phyloP scores from a whole-genome alignment of 2,888 invertebrate genomes.

The Cheilosia soror region DNA sequence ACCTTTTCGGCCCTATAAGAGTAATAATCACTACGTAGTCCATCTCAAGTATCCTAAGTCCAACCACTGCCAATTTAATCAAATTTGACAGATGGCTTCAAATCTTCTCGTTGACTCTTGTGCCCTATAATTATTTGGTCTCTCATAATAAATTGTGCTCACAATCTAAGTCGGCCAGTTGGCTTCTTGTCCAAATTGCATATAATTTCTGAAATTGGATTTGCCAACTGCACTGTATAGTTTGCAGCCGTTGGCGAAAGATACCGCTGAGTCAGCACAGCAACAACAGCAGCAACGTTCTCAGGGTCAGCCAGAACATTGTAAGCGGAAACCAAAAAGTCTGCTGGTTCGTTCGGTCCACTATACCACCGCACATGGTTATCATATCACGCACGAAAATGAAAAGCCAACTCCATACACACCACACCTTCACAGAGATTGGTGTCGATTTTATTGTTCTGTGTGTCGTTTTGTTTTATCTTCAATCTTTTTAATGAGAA shows the following conservation, averaged over 20 bases:
- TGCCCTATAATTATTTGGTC: conserved; percentile 19
- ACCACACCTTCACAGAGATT: background rate
- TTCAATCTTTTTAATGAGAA: conserved; percentile 24
- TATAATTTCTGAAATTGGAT: conserved; percentile 35
- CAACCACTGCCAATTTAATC: background rate
- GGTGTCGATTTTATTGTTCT: conserved; percentile 39
- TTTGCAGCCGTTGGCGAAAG: conserved; percentile 25
- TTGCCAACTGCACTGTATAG: conserved; percentile 10
- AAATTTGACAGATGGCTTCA: conserved; percentile 24
- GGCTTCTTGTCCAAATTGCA: conserved; percentile 10
- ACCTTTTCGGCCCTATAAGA: background rate
- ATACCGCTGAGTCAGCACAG: conserved; percentile 24
- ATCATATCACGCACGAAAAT: conserved; percentile 12
- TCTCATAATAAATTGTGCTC: background rate
- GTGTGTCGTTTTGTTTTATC: conserved; percentile 10
- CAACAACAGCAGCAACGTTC: background rate
- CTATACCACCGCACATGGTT: background rate
- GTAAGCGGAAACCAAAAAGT: conserved; percentile 36
- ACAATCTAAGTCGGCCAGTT: background rate
- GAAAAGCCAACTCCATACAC: conserved; percentile 1
- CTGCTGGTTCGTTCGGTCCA: conserved; percentile 2
- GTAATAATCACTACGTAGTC: background rate
- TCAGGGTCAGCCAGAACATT: conserved; percentile 31
- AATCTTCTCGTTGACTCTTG: background rate
- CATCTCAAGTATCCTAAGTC: background rate